Base-by-base conservation (phyloP, 2,888 invertebrate species). In the Chouioia cunea region DNA sequence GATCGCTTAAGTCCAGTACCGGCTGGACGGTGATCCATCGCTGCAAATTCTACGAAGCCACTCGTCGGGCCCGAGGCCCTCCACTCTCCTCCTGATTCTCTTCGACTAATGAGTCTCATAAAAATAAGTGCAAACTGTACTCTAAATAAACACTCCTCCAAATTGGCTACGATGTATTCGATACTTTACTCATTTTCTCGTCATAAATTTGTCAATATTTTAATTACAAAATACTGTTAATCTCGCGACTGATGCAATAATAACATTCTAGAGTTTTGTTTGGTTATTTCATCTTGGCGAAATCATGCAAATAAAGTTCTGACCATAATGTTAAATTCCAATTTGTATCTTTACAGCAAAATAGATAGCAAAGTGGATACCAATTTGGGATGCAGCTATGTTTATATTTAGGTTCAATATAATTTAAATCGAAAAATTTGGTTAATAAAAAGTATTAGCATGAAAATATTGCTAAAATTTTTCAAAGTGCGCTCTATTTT, bases 1-100 rank as follows among this genome's bases (percentile, higher is more conserved):
- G 82, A 83, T 82, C 83, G 82, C 83, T 83, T 82, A 83, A 82
- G 83, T 83, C 83, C 80, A 78, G 77, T 70, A 82, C 81, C 77
- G 80, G 81, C 79, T 79, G 80, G 79, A 79, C 81, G 80, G 83
- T 82, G 82, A 83, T 83, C 82, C 80, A 83, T 83, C 81, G 82
- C 80, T 58, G 77, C 46, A 79, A 79, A 80, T 83, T 83, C 81
- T 79, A 78, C 80, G 80, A 81, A 82, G 73, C 74, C 77, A 74
- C 77, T 65, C 36, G 44, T 48, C 18, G 65, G 56, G 54, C 69
- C 73, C 46, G 59, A 71, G 67, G 66, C 67, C 23, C 46, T 10
- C 18, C 3, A 43, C 53, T 48, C 68, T 15, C 46, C 36, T 36
- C 36, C 53, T 56, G 64, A 72, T 68, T 56, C 60, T 23, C 44